phyloP scores from a whole-genome alignment of 1,140 invertebrate species.

The Drosophila sechellia region DNA sequence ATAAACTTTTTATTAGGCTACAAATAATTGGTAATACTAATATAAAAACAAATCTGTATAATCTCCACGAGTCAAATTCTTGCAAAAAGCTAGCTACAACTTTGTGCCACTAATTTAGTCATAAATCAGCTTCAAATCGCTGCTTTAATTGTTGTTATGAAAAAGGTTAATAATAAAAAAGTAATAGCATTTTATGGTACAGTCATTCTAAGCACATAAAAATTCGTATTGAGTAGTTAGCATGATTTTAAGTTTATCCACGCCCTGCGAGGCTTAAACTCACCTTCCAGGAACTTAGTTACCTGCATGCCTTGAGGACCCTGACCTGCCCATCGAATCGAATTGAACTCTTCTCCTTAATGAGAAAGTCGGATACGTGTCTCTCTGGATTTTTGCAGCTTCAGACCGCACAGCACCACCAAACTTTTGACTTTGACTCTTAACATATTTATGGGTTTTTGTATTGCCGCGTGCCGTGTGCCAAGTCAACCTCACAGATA shows the following conservation, averaged over 20 bases:
- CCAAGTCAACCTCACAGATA: conserved; percentile 47
- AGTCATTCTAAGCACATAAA: no score
- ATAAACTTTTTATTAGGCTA: neutral
- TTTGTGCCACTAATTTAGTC: no score
- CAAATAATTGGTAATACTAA: neutral
- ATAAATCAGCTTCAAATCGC: no score
- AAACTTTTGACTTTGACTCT: conserved; percentile 79
- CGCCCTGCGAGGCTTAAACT: no score
- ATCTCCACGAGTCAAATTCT: no score
- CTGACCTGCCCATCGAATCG: conserved; percentile 51
- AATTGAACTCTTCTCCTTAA: conserved; percentile 69
- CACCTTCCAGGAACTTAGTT: neutral
- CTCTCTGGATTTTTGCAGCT: conserved; percentile 12
- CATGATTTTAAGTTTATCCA: neutral
- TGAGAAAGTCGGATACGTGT: conserved; percentile 61
- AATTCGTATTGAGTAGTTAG: neutral
- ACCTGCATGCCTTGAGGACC: conserved; percentile 5
- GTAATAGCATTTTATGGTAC: no score
- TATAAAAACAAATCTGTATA: no score
- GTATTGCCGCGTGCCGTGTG: conserved; percentile 72
- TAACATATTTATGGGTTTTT: conserved; percentile 82
- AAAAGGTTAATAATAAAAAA: no score
- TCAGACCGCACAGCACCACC: conserved; percentile 50
- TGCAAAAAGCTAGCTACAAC: no score
- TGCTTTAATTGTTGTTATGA: no score